phyloP scores from a whole-genome alignment of 1,140 invertebrate species.

The Penaeus chinensis region DNA sequence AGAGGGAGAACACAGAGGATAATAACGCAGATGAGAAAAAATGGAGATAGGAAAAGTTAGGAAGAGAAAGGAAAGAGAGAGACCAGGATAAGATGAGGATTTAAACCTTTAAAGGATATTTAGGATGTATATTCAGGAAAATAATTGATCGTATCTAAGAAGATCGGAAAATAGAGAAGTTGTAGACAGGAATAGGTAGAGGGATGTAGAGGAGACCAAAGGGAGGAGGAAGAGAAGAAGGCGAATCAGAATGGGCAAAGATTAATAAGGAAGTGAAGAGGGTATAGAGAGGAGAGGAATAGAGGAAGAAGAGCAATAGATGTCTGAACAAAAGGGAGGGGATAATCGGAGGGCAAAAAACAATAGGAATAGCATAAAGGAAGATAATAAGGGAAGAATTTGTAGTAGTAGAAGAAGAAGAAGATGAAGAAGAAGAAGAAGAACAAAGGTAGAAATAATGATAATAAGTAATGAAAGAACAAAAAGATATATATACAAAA shows the following conservation, averaged over 20 bases:
- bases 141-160: not conserved
- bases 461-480: not conserved
- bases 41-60: not conserved
- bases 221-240: constrained; percentile 5
- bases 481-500: no score
- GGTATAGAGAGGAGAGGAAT: not conserved
- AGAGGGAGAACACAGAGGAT: not conserved
- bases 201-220: not conserved
- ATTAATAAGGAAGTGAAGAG: not conserved
- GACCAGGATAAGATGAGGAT: not conserved
- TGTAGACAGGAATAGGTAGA: not conserved
- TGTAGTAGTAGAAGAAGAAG: not conserved
- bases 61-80: not conserved
- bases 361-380: not conserved
- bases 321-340: not conserved
- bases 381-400: not conserved
- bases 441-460: not conserved
- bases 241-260: no score
- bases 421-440: not conserved
- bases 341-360: no score
- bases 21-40: not conserved
- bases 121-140: not conserved
- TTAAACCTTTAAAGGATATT: not conserved
- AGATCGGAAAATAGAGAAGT: not conserved
- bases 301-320: not conserved